Conservation (phyloP, 2,888 invertebrate genomes). For the Steromphala cineraria region DNA sequence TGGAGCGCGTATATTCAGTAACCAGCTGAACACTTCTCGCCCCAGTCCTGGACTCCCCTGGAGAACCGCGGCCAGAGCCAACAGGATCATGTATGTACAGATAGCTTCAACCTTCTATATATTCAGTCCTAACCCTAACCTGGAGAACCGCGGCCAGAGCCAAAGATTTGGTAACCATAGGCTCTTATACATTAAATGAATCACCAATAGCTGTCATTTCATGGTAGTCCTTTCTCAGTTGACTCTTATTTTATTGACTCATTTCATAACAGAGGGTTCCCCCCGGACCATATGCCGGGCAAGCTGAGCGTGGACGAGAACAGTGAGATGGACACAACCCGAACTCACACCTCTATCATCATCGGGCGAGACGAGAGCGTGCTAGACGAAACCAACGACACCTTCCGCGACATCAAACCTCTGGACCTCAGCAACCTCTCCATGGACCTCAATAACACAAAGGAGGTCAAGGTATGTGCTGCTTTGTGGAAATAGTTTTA, state of each 20-base stretch:
- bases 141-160: not conserved
- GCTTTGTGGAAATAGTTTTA: too few species aligned
- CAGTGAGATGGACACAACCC: constrained; percentile 48
- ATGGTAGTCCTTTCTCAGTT: too few species aligned
- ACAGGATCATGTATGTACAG: constrained; percentile 64
- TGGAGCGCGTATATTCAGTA: not conserved
- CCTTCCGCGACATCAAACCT: constrained; percentile 4
- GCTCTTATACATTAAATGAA: too few species aligned
- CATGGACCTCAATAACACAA: constrained; percentile 48
- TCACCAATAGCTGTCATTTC: too few species aligned
- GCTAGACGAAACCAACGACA: constrained; percentile 24
- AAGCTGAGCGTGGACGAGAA: constrained; percentile 52
- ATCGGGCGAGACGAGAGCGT: constrained; percentile 32
- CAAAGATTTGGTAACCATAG: not conserved
- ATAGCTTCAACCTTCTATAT: not conserved
- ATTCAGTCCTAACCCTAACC: not conserved
- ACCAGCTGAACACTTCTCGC: not conserved
- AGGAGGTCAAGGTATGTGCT: constrained; percentile 44
- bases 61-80: constrained; percentile 73
- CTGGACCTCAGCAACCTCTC: constrained; percentile 46
- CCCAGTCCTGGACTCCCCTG: constrained; percentile 71
- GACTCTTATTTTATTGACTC: too few species aligned
- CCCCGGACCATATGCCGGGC: constrained; percentile 62
- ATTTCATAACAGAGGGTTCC: constrained; percentile 63
- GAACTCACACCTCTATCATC: constrained; percentile 41